Conservation (phyloP, 2,888 invertebrate genomes). For the Philaethria dido region DNA sequence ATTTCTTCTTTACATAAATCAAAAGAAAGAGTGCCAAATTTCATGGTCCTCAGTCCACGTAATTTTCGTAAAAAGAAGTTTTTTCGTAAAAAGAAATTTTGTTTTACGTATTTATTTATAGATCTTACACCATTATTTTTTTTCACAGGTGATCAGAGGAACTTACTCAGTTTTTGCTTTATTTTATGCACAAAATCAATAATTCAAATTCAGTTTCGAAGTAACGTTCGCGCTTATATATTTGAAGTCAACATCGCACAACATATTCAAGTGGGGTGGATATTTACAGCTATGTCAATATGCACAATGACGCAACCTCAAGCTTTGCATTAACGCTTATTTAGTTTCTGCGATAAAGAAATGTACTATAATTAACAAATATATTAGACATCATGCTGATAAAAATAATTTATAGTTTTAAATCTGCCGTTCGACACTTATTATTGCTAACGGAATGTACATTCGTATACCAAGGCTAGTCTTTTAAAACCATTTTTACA, state of each 20-base stretch:
- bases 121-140: conserved; percentile 1
- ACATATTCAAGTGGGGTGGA: background rate
- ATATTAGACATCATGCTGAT: no score
- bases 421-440: no score
- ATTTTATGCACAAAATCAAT: conserved; percentile 62
- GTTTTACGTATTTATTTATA: background rate
- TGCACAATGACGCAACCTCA: background rate
- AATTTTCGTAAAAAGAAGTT: no score
- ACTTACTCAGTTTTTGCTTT: conserved; percentile 74
- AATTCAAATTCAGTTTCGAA: background rate
- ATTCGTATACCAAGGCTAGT: no score
- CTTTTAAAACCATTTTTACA: background rate
- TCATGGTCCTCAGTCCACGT: no score
- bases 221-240: background rate
- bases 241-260: background rate
- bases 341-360: background rate
- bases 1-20: no score
- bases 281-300: background rate
- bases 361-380: background rate
- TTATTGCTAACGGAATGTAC: no score
- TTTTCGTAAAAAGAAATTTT: no score
- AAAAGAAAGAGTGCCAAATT: no score
- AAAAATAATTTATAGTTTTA: no score
- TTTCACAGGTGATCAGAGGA: conserved; percentile 67
- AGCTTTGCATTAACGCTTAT: background rate